These are phyloP conservation scores for Numenius arquata DNA, from an alignment of 2,113 vertebrate species.

Conservation along the genomic window DNA sequence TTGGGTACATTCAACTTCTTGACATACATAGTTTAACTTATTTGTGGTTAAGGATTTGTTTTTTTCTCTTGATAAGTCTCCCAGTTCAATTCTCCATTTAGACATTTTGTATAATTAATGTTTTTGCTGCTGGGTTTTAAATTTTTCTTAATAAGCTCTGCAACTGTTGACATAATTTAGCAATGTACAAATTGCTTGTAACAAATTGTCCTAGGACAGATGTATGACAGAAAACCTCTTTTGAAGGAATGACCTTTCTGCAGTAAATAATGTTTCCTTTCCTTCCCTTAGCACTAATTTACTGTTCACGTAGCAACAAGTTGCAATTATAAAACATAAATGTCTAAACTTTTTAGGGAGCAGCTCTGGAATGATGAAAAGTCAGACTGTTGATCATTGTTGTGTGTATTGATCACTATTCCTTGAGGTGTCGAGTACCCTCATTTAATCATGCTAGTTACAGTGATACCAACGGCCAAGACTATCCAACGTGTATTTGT, in stretches of 20 bases:
- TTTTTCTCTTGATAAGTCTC: conserved; percentile 19
- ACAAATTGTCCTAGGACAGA: neutral
- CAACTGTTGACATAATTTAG: neutral
- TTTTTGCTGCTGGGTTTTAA: neutral
- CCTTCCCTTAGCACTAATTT: conserved; percentile 20
- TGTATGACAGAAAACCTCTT: neutral
- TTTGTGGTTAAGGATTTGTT: neutral
- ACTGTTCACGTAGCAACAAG: neutral
- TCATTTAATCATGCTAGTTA: neutral
- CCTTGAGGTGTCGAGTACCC: neutral
- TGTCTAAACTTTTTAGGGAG: neutral
- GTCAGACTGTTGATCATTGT: neutral
- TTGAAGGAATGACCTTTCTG: conserved; percentile 20
- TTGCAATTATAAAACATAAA: neutral
- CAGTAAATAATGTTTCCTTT: conserved; percentile 1
- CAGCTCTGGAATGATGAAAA: neutral
- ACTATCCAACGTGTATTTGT: neutral
- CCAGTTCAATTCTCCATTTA: conserved; percentile 29
- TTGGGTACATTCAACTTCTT: neutral
- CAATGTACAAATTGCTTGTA: neutral
- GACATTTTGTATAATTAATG: conserved; percentile 50
- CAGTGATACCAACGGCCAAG: neutral
- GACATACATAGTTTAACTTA: neutral
- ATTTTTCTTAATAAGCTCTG: neutral
- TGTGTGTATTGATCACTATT: neutral